These are phyloP conservation scores for Myiozetetes cayanensis DNA, from an alignment of 2,113 vertebrate genomes.

Conservation along the genomic window DNA sequence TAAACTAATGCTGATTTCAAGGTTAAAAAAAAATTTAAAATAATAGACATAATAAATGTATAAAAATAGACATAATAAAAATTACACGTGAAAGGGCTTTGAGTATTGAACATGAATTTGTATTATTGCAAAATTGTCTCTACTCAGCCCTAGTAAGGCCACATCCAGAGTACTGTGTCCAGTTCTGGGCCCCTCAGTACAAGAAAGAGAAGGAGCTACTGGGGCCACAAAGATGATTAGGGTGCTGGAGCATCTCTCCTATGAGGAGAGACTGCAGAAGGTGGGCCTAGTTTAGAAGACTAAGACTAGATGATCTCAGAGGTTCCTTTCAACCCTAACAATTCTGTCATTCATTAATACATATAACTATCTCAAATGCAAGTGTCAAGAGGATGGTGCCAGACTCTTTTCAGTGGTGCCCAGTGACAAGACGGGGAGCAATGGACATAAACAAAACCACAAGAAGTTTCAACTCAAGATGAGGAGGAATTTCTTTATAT, in stretches of 20 bases:
- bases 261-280: background rate
- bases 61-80: too few relatives aligned
- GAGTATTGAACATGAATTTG: background rate
- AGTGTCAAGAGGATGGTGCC: background rate
- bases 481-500: background rate
- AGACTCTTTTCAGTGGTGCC: background rate
- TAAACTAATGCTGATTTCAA: background rate
- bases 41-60: too few relatives aligned
- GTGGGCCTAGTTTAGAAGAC: background rate
- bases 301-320: background rate
- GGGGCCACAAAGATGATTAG: background rate
- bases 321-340: background rate
- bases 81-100: background rate
- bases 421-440: background rate
- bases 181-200: background rate
- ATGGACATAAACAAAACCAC: background rate
- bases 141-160: background rate
- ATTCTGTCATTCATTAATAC: background rate
- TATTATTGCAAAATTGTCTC: background rate
- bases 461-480: background rate
- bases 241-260: background rate
- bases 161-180: background rate
- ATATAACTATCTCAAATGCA: background rate
- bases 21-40: too few relatives aligned
- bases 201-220: background rate